Evolutionary conservation across 2,113 vertebrate species (phyloP).

Genomic region (Psephotus haematonotus): DNA sequence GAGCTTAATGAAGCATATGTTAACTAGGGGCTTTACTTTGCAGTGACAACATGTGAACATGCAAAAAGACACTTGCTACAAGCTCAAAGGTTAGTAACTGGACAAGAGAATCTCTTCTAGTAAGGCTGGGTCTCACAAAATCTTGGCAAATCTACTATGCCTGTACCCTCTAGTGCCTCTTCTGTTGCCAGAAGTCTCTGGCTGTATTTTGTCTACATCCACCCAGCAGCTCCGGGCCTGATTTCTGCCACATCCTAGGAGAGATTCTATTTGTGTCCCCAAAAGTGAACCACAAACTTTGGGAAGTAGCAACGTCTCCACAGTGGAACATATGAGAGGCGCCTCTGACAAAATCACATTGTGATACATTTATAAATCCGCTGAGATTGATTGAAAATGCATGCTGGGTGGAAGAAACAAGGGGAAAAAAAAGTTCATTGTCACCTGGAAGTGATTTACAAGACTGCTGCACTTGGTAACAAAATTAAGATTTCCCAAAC

Average conservation of each 20-base stretch:
- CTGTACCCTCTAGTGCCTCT: background rate
- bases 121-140: background rate
- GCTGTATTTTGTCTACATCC: background rate
- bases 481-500: conserved; percentile 52
- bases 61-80: background rate
- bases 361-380: background rate
- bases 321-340: conserved; percentile 16
- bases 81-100: background rate
- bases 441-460: conserved; percentile 53
- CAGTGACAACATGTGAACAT: background rate
- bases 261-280: conserved; percentile 3
- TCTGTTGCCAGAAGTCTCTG: background rate
- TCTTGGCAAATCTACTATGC: background rate
- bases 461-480: background rate
- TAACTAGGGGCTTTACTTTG: background rate
- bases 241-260: background rate
- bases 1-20: rapidly evolving
- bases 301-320: background rate
- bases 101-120: background rate
- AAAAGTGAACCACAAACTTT: background rate
- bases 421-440: background rate
- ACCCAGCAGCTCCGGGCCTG: background rate
- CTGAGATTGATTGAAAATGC: background rate
- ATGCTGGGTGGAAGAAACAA: background rate
- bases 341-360: background rate